A percentile compares a stretch with the other conserved stretches of the same genome.
phyloP scores from a whole-genome alignment of 2,797 vertebrate species.

The Pangasius djambal region DNA sequence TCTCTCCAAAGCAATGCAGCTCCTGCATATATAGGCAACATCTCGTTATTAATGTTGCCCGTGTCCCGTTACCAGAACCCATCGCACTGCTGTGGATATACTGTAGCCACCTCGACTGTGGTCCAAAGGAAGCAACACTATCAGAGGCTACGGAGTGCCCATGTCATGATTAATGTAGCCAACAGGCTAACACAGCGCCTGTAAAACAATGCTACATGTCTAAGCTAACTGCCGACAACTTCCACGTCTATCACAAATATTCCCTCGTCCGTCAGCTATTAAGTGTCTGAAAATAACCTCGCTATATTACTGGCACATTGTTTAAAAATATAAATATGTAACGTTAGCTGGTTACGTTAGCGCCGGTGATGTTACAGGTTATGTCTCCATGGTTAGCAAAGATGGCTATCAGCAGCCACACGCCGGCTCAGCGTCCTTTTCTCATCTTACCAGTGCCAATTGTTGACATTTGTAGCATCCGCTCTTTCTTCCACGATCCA shows the following conservation, averaged over 20 bases:
- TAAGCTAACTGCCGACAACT: neutral
- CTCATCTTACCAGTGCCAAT: slow-evolving; percentile 91
- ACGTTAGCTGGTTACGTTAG: neutral
- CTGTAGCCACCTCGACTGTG: neutral
- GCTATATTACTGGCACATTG: no score
- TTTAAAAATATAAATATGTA: neutral
- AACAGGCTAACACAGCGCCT: slow-evolving; percentile 2
- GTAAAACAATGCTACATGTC: neutral
- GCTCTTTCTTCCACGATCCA: slow-evolving; percentile 94
- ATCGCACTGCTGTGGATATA: neutral
- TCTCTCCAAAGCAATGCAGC: neutral
- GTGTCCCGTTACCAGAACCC: neutral
- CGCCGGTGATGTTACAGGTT: slow-evolving; percentile 3
- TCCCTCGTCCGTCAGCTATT: neutral
- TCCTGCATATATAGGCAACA: neutral
- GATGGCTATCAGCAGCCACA: slow-evolving; percentile 25
- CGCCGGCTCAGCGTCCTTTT: slow-evolving; percentile 17
- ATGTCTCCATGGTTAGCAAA: slow-evolving; percentile 13
- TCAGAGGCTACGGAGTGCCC: neutral
- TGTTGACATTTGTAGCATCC: slow-evolving; percentile 95
- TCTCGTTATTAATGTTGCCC: neutral
- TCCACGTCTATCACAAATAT: neutral
- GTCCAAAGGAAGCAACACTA: neutral
- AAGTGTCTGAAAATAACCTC: no score
- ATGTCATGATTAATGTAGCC: neutral